A percentile compares a stretch with the other conserved stretches of the same genome.
These are phyloP conservation scores for Noturus placidus DNA, from an alignment of 2,113 vertebrate genomes.

Conservation along the genomic window DNA sequence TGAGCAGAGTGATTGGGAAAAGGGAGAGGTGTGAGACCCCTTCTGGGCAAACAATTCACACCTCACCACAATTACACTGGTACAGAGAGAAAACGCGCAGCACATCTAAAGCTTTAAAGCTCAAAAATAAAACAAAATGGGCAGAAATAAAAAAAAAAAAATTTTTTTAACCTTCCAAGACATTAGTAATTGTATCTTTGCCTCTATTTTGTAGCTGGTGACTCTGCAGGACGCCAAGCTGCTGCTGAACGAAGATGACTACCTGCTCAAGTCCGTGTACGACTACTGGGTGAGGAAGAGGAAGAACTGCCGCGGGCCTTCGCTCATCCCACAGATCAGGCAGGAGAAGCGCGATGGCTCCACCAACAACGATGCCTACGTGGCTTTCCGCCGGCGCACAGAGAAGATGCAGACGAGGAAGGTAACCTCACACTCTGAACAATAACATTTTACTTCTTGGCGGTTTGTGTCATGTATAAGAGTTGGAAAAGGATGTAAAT, in stretches of 20 bases:
- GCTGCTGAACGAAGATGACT: constrained; percentile 92
- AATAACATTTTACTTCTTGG: not conserved
- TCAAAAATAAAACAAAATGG: too few species aligned
- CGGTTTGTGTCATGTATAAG: not conserved
- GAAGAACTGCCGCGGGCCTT: constrained; percentile 84
- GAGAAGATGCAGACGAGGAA: constrained; percentile 97
- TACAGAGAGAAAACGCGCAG: too few species aligned
- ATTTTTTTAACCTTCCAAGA: too few species aligned
- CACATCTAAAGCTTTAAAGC: too few species aligned
- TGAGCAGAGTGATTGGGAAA: too few species aligned
- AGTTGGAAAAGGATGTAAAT: not conserved
- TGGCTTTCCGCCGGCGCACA: constrained; percentile 89
- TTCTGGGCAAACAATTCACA: too few species aligned
- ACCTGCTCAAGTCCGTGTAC: constrained; percentile 90
- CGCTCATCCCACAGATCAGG: constrained; percentile 85
- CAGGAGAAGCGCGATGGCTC: constrained; percentile 94
- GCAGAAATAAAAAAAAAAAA: too few species aligned
- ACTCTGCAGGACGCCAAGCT: constrained; percentile 88
- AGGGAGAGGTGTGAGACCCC: too few species aligned
- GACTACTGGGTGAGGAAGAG: constrained; percentile 94
- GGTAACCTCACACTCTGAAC: constrained; percentile 66
- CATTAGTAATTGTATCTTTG: not conserved
- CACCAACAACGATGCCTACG: constrained; percentile 89
- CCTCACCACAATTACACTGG: too few species aligned
- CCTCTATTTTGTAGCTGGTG: constrained; percentile 74